These are phyloP conservation scores for Pseudoips prasinana DNA, from an alignment of 2,888 invertebrate species.

Conservation along the genomic window DNA sequence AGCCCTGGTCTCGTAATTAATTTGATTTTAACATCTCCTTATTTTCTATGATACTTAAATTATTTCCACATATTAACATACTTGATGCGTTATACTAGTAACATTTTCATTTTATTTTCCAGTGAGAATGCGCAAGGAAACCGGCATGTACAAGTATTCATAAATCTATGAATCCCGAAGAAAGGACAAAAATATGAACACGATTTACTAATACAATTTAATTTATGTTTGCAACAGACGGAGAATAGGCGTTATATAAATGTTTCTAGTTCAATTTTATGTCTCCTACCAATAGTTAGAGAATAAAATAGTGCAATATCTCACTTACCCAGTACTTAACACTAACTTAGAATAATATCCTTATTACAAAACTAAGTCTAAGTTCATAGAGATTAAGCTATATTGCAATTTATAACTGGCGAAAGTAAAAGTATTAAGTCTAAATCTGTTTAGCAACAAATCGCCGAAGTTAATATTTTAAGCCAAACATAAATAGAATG, in stretches of 20 bases:
- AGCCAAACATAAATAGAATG: no score
- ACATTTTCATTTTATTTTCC: conserved; percentile 42
- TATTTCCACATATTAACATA: no score
- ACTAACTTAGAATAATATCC: conserved; percentile 19
- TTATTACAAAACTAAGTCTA: no score
- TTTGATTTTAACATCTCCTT: no score
- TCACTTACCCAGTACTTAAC: conserved; percentile 31
- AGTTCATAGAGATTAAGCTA: no score
- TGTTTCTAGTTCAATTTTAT: conserved; percentile 15
- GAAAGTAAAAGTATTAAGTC: no score
- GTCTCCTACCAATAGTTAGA: conserved; percentile 26
- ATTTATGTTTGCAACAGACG: conserved; percentile 10
- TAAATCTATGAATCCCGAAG: conserved; percentile 31
- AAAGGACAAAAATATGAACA: conserved; percentile 6
- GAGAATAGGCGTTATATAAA: conserved; percentile 19
- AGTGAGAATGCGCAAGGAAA: conserved; percentile 79
- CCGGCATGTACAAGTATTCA: conserved; percentile 76
- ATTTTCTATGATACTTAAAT: no score
- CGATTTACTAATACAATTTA: conserved; percentile 7
- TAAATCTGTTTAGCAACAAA: no score
- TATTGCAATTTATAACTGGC: no score
- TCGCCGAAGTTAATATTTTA: no score
- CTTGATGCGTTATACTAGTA: no score
- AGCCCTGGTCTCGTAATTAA: no score
- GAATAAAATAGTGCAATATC: conserved; percentile 41